phyloP scores from a whole-genome alignment of 64 coral and sea anemone genomes.

The Montipora sp. region DNA sequence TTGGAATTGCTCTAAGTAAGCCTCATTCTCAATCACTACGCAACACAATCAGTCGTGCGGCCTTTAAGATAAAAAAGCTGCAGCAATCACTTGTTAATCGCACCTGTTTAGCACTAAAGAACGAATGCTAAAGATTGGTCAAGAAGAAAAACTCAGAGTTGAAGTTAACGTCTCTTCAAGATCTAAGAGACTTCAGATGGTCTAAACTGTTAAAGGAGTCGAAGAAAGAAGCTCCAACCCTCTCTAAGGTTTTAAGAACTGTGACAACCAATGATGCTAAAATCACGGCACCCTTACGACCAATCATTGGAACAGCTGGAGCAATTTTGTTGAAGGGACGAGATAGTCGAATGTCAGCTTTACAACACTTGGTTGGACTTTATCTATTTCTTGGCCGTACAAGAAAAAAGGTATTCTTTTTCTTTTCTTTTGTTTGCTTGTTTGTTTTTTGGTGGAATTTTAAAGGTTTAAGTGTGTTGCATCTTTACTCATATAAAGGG shows the following conservation, averaged over 20 bases:
- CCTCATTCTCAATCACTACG: not conserved
- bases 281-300: not conserved
- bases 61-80: constrained; percentile 6
- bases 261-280: not conserved
- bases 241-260: constrained; percentile 15
- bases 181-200: constrained; percentile 26
- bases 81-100: constrained; percentile 3
- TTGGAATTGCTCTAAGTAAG: constrained; percentile 24
- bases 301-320: constrained; percentile 33
- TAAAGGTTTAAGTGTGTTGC: no score
- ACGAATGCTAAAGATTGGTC: not conserved
- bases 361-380: constrained; percentile 30
- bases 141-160: constrained; percentile 21
- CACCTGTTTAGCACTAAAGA: constrained; percentile 4
- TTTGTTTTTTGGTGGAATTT: no score
- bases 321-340: constrained; percentile 16
- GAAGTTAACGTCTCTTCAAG: not conserved
- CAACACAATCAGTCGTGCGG: not conserved
- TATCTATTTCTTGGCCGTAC: constrained; percentile 25
- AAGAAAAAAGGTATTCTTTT: constrained; percentile 2
- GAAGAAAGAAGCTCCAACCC: constrained; percentile 25
- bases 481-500: no score
- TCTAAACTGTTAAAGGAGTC: constrained; percentile 1
- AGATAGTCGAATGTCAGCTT: constrained; percentile 30
- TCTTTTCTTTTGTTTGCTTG: no score